These are phyloP conservation scores for Sparus aurata DNA, from an alignment of 2,797 vertebrate species.

Conservation along the genomic window DNA sequence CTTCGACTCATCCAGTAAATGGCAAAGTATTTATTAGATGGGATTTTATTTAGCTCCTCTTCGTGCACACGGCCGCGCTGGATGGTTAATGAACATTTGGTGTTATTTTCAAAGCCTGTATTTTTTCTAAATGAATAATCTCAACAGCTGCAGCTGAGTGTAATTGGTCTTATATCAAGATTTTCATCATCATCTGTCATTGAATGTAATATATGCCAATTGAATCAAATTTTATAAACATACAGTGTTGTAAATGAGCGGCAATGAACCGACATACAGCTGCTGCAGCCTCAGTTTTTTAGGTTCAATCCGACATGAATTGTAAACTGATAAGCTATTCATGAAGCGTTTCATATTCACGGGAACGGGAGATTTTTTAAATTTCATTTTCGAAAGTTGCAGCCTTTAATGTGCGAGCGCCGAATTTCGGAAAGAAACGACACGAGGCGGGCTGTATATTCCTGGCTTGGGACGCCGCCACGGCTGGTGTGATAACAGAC, in stretches of 20 bases:
- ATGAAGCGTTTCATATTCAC: constrained; percentile 16
- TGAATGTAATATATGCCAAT: constrained; percentile 48
- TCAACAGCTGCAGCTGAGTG: constrained; percentile 65
- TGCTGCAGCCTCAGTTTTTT: constrained; percentile 27
- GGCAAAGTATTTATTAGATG: constrained; percentile 46
- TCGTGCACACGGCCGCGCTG: constrained; percentile 24
- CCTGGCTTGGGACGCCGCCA: constrained; percentile 47
- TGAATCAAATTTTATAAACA: constrained; percentile 53
- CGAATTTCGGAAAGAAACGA: constrained; percentile 1
- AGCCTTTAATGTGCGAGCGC: constrained; percentile 28
- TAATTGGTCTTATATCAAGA: constrained; percentile 56
- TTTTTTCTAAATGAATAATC: constrained; percentile 63
- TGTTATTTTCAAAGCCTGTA: constrained; percentile 58
- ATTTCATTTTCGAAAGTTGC: constrained; percentile 30
- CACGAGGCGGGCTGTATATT: constrained; percentile 54
- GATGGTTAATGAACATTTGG: constrained; percentile 58
- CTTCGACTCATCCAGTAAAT: constrained; percentile 42
- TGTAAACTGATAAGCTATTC: constrained; percentile 42
- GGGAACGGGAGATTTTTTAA: constrained; percentile 10
- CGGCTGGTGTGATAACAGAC: constrained; percentile 62
- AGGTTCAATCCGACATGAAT: constrained; percentile 11
- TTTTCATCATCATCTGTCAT: constrained; percentile 52
- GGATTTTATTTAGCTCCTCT: constrained; percentile 30
- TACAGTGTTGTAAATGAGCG: constrained; percentile 19
- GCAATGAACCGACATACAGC: constrained; percentile 39